phyloP scores from a whole-genome alignment of 2,888 invertebrate species.

The Zhuqinia jingwanae region DNA sequence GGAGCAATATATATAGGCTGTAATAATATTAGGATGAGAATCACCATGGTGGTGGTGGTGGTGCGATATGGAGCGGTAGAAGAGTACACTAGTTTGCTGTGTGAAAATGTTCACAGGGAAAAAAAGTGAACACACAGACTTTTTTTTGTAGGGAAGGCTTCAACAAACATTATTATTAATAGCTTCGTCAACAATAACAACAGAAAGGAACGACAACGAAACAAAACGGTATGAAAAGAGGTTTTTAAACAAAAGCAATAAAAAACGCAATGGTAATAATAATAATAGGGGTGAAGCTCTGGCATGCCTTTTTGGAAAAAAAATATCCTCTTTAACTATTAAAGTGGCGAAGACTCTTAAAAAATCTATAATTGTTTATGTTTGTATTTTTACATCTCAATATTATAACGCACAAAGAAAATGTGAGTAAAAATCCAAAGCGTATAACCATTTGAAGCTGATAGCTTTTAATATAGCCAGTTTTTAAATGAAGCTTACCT shows the following conservation, averaged over 20 bases:
- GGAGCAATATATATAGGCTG: slow-evolving; percentile 16
- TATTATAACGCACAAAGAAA: no score
- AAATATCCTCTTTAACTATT: not conserved
- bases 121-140: no score
- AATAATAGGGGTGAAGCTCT: not conserved
- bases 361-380: no score
- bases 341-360: no score
- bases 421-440: no score
- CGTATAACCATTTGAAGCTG: no score
- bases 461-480: no score
- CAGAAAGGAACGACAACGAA: slow-evolving; percentile 45
- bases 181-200: slow-evolving; percentile 53
- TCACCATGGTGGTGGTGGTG: not conserved
- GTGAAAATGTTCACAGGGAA: not conserved
- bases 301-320: slow-evolving; percentile 38
- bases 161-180: slow-evolving; percentile 36
- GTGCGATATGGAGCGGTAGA: not conserved
- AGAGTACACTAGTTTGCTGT: not conserved
- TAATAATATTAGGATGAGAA: slow-evolving; percentile 4
- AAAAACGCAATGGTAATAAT: slow-evolving; percentile 33
- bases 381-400: no score
- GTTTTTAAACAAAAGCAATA: slow-evolving; percentile 52
- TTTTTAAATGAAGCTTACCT: no score
- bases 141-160: not conserved
- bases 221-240: slow-evolving; percentile 45